A percentile compares a stretch with the other conserved stretches of the same genome.
phyloP scores from a whole-genome alignment of 2,797 vertebrate genomes.

The Staurois parvus region DNA sequence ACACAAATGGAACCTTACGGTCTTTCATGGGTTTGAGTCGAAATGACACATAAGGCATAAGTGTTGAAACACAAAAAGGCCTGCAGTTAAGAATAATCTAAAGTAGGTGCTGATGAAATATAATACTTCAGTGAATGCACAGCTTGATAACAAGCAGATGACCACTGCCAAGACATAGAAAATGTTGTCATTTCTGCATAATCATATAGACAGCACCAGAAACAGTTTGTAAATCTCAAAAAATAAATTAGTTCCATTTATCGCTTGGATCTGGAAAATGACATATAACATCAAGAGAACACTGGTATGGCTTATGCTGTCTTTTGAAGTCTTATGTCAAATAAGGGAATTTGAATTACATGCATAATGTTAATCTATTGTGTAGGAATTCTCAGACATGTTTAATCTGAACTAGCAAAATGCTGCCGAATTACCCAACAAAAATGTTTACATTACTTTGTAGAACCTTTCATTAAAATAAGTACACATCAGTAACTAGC shows the following conservation, averaged over 20 bases:
- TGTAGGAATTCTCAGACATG: background rate
- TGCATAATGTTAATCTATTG: background rate
- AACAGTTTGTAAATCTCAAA: background rate
- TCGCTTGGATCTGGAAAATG: background rate
- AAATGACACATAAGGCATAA: constrained; percentile 1
- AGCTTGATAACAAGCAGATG: constrained; percentile 5
- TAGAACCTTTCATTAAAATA: too few species aligned
- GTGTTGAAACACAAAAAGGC: background rate
- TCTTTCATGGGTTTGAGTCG: background rate
- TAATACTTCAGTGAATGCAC: background rate
- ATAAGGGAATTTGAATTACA: background rate
- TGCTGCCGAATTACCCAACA: too few species aligned
- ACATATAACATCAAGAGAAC: background rate
- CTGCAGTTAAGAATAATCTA: constrained; percentile 5
- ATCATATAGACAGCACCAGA: background rate
- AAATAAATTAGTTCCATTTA: background rate
- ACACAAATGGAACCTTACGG: background rate
- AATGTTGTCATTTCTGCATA: constrained; percentile 2
- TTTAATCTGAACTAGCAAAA: background rate
- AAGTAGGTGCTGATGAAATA: constrained; percentile 13
- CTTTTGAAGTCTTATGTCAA: background rate
- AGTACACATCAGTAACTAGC: too few species aligned
- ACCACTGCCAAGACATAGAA: background rate
- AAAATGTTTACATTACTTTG: too few species aligned
- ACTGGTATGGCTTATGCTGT: background rate